Base-by-base conservation (phyloP, 1,140 invertebrate species). In the Tribolium madens region DNA sequence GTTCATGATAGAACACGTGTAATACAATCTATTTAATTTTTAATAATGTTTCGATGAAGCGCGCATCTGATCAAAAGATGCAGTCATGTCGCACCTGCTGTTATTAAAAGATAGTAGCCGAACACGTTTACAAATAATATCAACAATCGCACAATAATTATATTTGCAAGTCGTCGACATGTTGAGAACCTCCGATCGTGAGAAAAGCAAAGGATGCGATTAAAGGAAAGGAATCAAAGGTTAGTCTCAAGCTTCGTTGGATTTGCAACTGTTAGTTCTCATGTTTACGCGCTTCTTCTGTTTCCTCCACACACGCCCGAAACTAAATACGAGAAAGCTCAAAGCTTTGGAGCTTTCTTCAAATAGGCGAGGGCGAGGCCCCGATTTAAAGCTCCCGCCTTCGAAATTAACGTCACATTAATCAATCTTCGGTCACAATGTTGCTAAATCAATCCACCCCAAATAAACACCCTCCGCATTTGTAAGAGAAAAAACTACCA, bases 321-420 rank as follows among this genome's bases (percentile, higher is more conserved):
- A 74, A 74, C 52, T 53, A 52, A 46, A 33, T 36, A 42, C 71
- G 52, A 74, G 52, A 33, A 60, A 73, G 50, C 26, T 36, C 71
- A 73, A 53, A 52, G 47, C 14, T 48, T 21, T 21, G 18, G 21
- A 26, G 21, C 21, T 26, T 26, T 26, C 21, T 26, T 26, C 21
- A 26, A 26, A 26, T 26, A 26, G 21, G 21, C 21, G 21, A 26
- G 21, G 21, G 21, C 21, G 21, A 1, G 2, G 36, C 36, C 4
- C 33, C 26, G n/a, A 2, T 46, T 15, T 5, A 64, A 69, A 36
- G 31, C 33, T 70, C 76, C 76, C 80, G 80, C 80, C 80, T 81
- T 52, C 80, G 46, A 79, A 80, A 82, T 82, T 82, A 82, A 79
- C 64, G 77, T 79, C 78, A 79, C 79, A 82, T 82, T 81, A 82